These are phyloP conservation scores for Oreochromis mossambicus DNA, from an alignment of 2,797 vertebrate genomes.

Conservation along the genomic window DNA sequence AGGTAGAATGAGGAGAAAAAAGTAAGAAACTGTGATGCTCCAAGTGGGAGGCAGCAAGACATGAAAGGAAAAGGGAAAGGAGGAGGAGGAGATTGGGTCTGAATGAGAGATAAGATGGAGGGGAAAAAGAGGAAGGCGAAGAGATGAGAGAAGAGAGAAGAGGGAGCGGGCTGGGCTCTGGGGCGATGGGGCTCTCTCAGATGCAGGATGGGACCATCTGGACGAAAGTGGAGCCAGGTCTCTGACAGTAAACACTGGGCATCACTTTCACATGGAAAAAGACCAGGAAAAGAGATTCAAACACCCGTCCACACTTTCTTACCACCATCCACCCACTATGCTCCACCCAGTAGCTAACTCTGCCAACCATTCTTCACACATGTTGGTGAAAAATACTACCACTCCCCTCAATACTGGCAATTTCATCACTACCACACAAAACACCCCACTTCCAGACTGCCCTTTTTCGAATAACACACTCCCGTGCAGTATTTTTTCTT, in stretches of 20 bases:
- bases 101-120: constrained; percentile 53
- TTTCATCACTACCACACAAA: neutral
- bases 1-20: neutral
- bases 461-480: neutral
- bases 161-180: constrained; percentile 37
- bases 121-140: constrained; percentile 25
- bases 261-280: constrained; percentile 50
- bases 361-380: constrained; percentile 3
- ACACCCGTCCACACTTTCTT: constrained; percentile 30
- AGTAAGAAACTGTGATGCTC: constrained; percentile 30
- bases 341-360: neutral
- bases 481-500: neutral
- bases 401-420: constrained; percentile 13
- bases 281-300: constrained; percentile 48
- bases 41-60: constrained; percentile 32
- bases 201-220: constrained; percentile 71
- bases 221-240: constrained; percentile 65
- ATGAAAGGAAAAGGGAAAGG: constrained; percentile 43
- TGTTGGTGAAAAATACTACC: constrained; percentile 12
- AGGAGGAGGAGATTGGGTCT: constrained; percentile 30
- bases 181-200: constrained; percentile 56
- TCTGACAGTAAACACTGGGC: constrained; percentile 68
- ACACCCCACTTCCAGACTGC: neutral
- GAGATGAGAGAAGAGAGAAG: constrained; percentile 40
- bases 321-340: neutral